phyloP scores from a whole-genome alignment of 2,113 vertebrate species.

The Danio rerio region GRCz12tu NC_133188.1:34939001-34939500 shows the following conservation, averaged over 20 bases:
- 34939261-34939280: constrained; percentile 93
- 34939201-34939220: background rate
- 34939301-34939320: constrained; percentile 85
- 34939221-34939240: constrained; percentile 80
- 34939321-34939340: constrained; percentile 70
- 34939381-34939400: constrained; percentile 83
- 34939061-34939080: constrained; percentile 91
- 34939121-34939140: constrained; percentile 93
- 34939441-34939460: constrained; percentile 90
- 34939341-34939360: constrained; percentile 88
- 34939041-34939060: constrained; percentile 80
- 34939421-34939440: constrained; percentile 93
- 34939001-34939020: background rate
- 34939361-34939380: constrained; percentile 90
- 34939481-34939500: constrained; percentile 91
- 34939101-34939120: constrained; percentile 94
- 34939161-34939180: background rate
- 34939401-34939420: constrained; percentile 93
- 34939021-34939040: background rate
- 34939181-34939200: background rate
- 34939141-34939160: constrained; percentile 96
- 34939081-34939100: constrained; percentile 95
- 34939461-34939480: constrained; percentile 92
- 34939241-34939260: constrained; percentile 97
- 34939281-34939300: constrained; percentile 95